These are phyloP conservation scores for Spodoptera frugiperda DNA, from an alignment of 1,140 invertebrate species.

Conservation along the genomic window DNA sequence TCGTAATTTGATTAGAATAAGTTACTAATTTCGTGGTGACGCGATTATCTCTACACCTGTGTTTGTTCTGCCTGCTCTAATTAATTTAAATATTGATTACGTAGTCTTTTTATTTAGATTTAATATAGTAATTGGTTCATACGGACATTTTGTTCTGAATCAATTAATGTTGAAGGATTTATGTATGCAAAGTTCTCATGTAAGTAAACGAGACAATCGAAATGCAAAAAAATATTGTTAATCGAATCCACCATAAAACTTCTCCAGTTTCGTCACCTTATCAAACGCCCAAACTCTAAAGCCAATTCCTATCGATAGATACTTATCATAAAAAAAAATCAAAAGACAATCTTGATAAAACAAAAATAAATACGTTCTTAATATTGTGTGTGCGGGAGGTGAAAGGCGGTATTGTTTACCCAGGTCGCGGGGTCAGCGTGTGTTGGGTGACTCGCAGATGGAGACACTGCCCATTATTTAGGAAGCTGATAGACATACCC, in stretches of 20 bases:
- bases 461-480: slow-evolving; percentile 37
- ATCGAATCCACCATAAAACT: too few relatives aligned
- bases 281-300: background rate
- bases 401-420: slow-evolving; percentile 52
- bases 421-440: slow-evolving; percentile 45
- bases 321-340: slow-evolving; percentile 29
- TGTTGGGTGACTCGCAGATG: slow-evolving; percentile 34
- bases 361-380: slow-evolving; percentile 47
- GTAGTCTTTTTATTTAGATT: too few relatives aligned
- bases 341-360: slow-evolving; percentile 44
- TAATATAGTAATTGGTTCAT: too few relatives aligned
- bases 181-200: background rate
- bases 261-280: background rate
- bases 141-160: too few relatives aligned
- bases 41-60: too few relatives aligned
- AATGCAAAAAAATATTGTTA: too few relatives aligned
- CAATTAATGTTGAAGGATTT: background rate
- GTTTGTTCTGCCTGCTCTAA: too few relatives aligned
- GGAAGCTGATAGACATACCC: slow-evolving; percentile 40
- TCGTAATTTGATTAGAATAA: slow-evolving; percentile 25
- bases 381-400: slow-evolving; percentile 47
- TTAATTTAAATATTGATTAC: too few relatives aligned
- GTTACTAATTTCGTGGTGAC: background rate
- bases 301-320: background rate
- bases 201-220: too few relatives aligned